phyloP scores from a whole-genome alignment of 2,888 invertebrate species.

The Blastobasis lacticolella region DNA sequence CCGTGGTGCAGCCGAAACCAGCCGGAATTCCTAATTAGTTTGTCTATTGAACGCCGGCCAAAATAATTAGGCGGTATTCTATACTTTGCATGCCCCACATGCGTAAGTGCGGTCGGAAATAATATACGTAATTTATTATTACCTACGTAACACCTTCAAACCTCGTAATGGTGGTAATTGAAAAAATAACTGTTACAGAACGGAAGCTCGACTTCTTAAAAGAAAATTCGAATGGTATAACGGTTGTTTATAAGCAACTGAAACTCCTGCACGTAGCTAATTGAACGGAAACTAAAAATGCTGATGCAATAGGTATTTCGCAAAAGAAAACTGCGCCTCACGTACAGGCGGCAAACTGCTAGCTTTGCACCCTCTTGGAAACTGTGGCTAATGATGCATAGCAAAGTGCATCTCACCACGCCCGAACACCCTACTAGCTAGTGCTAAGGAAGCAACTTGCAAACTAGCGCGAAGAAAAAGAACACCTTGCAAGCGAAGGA shows the following conservation, averaged over 20 bases:
- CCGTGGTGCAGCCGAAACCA: neutral
- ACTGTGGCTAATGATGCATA: constrained; percentile 9
- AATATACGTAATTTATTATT: too few species aligned
- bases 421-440: neutral
- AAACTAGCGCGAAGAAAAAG: neutral
- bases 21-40: neutral
- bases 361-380: constrained; percentile 1
- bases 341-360: constrained; percentile 1
- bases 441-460: neutral
- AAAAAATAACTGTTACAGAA: too few species aligned
- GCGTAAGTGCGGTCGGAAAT: too few species aligned
- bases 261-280: too few species aligned
- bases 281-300: too few species aligned
- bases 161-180: too few species aligned
- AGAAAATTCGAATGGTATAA: too few species aligned
- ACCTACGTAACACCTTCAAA: too few species aligned
- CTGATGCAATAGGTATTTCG: too few species aligned
- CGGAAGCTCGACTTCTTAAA: too few species aligned
- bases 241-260: too few species aligned
- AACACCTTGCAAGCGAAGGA: neutral
- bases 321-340: neutral
- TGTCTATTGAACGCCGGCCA: neutral
- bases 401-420: constrained; percentile 5
- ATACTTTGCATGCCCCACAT: too few species aligned
- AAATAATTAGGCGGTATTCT: neutral